Evolutionary conservation across 2,797 vertebrate genomes (phyloP).

Genomic region (Orestias chungarensis): DNA sequence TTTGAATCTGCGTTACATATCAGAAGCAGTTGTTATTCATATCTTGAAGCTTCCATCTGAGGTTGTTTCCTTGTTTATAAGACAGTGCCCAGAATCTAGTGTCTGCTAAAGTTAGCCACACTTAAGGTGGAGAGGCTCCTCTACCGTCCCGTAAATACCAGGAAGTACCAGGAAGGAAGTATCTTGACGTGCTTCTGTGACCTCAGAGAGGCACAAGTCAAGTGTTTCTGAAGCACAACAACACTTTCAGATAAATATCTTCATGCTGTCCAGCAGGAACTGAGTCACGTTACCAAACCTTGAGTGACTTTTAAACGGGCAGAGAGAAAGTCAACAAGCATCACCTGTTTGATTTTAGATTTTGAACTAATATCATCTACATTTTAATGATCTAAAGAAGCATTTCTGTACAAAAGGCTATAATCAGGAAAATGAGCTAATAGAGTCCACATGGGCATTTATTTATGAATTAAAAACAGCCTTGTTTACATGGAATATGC

Average conservation of each 20-base stretch:
- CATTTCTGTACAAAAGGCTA: too few relatives aligned
- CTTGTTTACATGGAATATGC: background rate
- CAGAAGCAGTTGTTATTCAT: background rate
- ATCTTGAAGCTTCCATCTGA: background rate
- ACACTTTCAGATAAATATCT: background rate
- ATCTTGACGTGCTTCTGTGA: background rate
- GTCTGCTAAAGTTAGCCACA: background rate
- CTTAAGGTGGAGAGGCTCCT: background rate
- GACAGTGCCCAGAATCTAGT: background rate
- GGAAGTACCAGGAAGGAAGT: background rate
- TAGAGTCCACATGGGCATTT: too few relatives aligned
- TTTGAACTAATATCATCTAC: too few relatives aligned
- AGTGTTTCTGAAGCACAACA: background rate
- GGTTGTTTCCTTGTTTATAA: background rate
- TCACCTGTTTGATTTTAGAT: background rate
- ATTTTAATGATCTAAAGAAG: too few relatives aligned
- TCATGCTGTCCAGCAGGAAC: background rate
- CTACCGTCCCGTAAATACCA: too few relatives aligned
- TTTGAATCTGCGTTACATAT: background rate
- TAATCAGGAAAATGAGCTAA: too few relatives aligned
- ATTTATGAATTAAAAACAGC: too few relatives aligned
- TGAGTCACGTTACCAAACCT: background rate
- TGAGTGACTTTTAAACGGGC: background rate
- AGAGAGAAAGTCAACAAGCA: background rate
- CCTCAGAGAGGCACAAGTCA: background rate